Percentiles rank a stretch among this genome's conserved stretches.
phyloP scores from a whole-genome alignment of 2,888 invertebrate genomes.

The Callinectes sapidus region DNA sequence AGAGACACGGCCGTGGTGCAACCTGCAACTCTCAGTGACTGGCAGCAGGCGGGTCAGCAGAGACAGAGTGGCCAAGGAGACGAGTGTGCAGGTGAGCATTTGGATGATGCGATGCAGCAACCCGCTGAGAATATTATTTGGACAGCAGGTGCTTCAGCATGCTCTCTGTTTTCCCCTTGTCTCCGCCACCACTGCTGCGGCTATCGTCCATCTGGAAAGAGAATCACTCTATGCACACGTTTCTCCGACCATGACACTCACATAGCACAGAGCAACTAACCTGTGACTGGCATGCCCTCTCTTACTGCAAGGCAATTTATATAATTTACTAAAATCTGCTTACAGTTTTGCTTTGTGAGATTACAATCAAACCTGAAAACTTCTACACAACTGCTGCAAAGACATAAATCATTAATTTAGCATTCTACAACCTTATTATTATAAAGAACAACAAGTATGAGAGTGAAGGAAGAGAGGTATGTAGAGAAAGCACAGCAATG shows the following conservation, averaged over 20 bases:
- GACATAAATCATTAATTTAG: background rate
- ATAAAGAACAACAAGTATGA: background rate
- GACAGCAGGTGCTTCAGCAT: constrained; percentile 67
- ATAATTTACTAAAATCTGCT: background rate
- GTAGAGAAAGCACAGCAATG: too few relatives aligned
- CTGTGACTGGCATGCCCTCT: background rate
- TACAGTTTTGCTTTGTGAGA: background rate
- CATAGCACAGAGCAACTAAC: background rate
- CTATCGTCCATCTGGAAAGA: constrained; percentile 61
- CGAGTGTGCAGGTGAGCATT: constrained; percentile 45
- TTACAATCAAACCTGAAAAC: background rate
- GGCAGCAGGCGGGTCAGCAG: constrained; percentile 53
- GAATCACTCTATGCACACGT: background rate
- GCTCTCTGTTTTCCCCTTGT: constrained; percentile 61
- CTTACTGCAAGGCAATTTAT: background rate
- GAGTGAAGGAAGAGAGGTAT: too few relatives aligned
- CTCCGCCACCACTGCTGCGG: constrained; percentile 57
- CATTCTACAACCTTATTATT: background rate
- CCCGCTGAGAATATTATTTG: constrained; percentile 58
- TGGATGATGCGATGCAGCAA: constrained; percentile 38
- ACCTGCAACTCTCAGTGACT: constrained; percentile 64
- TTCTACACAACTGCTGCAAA: background rate
- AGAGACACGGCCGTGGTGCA: constrained; percentile 36
- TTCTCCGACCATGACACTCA: background rate
- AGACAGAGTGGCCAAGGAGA: constrained; percentile 52